Percentiles rank a stretch among this genome's conserved stretches.
phyloP scores from a whole-genome alignment of 2,113 vertebrate genomes.

The Laticauda colubrina region DNA sequence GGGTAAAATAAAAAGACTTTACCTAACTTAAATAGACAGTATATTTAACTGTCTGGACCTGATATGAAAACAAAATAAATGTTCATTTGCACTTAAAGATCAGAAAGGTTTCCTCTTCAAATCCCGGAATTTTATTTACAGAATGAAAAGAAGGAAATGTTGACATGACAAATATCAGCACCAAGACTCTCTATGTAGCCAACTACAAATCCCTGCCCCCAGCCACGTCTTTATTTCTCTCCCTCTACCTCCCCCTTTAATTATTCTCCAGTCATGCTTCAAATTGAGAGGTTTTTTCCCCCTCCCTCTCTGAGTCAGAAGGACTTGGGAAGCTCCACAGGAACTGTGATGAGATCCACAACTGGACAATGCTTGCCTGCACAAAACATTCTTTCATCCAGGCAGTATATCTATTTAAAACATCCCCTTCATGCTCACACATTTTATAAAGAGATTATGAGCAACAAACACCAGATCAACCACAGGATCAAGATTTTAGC shows the following conservation, averaged over 20 bases:
- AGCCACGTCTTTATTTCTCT: not conserved
- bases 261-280: conserved; percentile 77
- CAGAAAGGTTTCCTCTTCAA: conserved; percentile 68
- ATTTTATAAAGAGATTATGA: conserved; percentile 72
- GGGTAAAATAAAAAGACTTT: not conserved
- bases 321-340: conserved; percentile 71
- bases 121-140: conserved; percentile 78
- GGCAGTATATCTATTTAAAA: conserved; percentile 72
- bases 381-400: conserved; percentile 79
- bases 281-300: conserved; percentile 62
- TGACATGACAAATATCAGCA: conserved; percentile 61
- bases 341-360: conserved; percentile 66
- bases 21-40: not conserved
- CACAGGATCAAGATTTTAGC: conserved; percentile 49
- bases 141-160: conserved; percentile 56
- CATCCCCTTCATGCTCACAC: conserved; percentile 69
- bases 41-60: not conserved
- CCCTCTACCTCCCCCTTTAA: conserved; percentile 35
- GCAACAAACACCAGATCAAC: conserved; percentile 47
- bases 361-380: conserved; percentile 73
- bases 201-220: conserved; percentile 44
- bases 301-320: conserved; percentile 65
- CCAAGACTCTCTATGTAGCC: conserved; percentile 55
- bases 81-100: conserved; percentile 52
- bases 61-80: conserved; percentile 29